These are phyloP conservation scores for Pteria penguin DNA, from an alignment of 2,888 invertebrate genomes.

Conservation along the genomic window DNA sequence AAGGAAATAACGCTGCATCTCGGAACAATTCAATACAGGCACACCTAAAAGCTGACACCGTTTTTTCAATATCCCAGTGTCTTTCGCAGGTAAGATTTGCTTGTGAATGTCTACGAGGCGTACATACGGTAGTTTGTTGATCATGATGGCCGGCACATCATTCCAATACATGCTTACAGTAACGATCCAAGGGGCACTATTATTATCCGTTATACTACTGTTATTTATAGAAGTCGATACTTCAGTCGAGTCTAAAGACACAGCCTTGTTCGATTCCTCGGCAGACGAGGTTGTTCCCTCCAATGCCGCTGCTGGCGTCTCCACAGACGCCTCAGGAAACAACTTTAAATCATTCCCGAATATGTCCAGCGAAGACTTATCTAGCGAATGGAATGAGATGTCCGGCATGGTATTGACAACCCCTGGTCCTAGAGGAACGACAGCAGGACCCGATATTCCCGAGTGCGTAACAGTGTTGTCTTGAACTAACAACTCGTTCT, in stretches of 20 bases:
- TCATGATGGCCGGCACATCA: conserved; percentile 78
- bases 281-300: background rate
- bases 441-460: background rate
- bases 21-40: conserved; percentile 76
- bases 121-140: conserved; percentile 75
- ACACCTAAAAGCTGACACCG: conserved; percentile 77
- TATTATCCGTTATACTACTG: no score
- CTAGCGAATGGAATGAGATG: conserved; percentile 41
- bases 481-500: background rate
- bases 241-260: conserved; percentile 17
- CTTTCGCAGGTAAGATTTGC: conserved; percentile 79
- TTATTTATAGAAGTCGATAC: no score
- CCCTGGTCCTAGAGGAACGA: no score
- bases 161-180: conserved; percentile 80
- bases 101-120: conserved; percentile 79
- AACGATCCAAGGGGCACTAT: conserved; percentile 73
- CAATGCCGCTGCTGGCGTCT: conserved; percentile 7
- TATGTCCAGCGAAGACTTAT: conserved; percentile 58
- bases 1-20: conserved; percentile 79
- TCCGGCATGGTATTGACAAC: conserved; percentile 20
- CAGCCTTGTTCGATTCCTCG: background rate
- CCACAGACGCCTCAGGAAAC: conserved; percentile 56
- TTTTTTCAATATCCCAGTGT: conserved; percentile 79
- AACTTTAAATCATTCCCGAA: conserved; percentile 56
- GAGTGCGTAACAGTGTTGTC: background rate